phyloP scores from a whole-genome alignment of 2,797 vertebrate species.

The Scarus forsteni region DNA sequence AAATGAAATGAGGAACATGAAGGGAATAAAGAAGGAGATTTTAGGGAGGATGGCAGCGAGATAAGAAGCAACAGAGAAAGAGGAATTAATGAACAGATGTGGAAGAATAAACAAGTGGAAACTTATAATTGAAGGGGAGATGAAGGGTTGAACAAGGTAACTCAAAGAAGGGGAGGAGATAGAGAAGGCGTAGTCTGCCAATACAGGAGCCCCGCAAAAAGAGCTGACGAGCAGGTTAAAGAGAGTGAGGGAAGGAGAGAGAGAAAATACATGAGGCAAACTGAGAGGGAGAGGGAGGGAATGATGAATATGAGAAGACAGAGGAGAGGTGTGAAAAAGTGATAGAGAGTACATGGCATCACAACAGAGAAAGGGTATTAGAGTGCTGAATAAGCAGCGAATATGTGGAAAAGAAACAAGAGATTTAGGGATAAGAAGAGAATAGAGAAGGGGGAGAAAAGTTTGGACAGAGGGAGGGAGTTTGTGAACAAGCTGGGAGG shows the following conservation, averaged over 20 bases:
- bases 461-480: constrained; percentile 27
- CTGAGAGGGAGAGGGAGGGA: constrained; percentile 17
- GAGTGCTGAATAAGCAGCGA: constrained; percentile 57
- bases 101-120: constrained; percentile 45
- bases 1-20: constrained; percentile 36
- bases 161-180: constrained; percentile 1
- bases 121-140: constrained; percentile 36
- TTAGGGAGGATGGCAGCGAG: neutral
- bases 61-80: neutral
- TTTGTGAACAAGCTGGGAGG: constrained; percentile 20
- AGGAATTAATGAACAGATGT: constrained; percentile 16
- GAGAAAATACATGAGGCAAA: constrained; percentile 35
- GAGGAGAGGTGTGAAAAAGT: constrained; percentile 51
- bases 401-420: constrained; percentile 7
- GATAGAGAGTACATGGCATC: constrained; percentile 30
- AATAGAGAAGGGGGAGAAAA: constrained; percentile 8
- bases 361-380: constrained; percentile 24
- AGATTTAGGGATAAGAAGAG: constrained; percentile 30
- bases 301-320: constrained; percentile 53
- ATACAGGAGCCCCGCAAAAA: constrained; percentile 33
- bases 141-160: constrained; percentile 28
- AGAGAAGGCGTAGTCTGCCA: constrained; percentile 29
- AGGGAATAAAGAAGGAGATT: constrained; percentile 17
- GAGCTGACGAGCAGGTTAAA: constrained; percentile 57
- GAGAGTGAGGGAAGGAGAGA: constrained; percentile 10